These are phyloP conservation scores for Acanthurus leucopareius DNA, from an alignment of 2,797 vertebrate species.

Conservation along the genomic window DNA sequence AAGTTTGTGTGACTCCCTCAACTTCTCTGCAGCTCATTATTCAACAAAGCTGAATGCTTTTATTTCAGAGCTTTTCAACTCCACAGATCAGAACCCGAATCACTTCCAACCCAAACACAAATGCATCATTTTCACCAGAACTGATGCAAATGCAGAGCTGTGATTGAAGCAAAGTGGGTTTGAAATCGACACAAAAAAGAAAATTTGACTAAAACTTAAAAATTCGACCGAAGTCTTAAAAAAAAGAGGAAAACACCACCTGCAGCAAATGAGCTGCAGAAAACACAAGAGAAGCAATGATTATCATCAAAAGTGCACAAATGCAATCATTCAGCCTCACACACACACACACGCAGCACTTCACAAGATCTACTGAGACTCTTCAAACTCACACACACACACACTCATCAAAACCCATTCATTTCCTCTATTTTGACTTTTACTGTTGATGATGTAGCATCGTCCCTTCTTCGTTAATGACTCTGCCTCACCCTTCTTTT, in stretches of 20 bases:
- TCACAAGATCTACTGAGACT: constrained; percentile 4
- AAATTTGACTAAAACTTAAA: not conserved
- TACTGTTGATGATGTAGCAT: not conserved
- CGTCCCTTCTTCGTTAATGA: not conserved
- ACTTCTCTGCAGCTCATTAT: not conserved
- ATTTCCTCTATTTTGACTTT: not conserved
- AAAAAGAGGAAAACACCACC: constrained; percentile 28
- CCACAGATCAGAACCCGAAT: not conserved
- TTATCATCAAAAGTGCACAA: constrained; percentile 17
- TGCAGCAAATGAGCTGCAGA: constrained; percentile 22
- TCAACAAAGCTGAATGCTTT: not conserved
- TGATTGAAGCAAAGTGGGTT: not conserved
- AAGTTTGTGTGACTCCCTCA: constrained; percentile 11
- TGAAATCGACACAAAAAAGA: not conserved
- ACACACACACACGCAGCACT: not conserved
- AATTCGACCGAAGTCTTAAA: not conserved
- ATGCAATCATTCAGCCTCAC: constrained; percentile 25
- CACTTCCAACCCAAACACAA: not conserved
- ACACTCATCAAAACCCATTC: constrained; percentile 25
- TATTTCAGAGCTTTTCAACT: constrained; percentile 2
- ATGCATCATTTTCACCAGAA: not conserved
- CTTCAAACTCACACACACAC: constrained; percentile 17
- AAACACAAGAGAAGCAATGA: constrained; percentile 33
- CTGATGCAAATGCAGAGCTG: not conserved
- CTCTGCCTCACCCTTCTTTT: too few species aligned